Conservation (phyloP, 2,888 invertebrate species). For the Dasypogon diadema region DNA sequence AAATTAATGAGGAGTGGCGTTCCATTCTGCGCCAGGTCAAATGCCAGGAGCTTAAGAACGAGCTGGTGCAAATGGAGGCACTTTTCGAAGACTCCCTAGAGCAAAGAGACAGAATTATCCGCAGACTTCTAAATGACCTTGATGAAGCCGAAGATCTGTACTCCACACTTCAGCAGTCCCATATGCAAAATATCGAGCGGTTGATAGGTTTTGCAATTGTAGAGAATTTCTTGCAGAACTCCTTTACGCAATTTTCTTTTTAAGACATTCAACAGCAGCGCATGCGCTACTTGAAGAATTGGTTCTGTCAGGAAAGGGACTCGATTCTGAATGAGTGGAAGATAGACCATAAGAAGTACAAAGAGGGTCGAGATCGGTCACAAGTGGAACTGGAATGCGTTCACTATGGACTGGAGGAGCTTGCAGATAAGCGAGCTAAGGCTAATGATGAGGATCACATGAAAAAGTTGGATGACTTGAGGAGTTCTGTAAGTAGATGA, state of each 20-base stretch:
- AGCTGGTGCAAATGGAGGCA: conserved; percentile 73
- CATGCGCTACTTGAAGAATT: conserved; percentile 71
- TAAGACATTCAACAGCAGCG: conserved; percentile 73
- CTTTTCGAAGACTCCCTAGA: conserved; percentile 70
- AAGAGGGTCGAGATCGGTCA: conserved; percentile 70
- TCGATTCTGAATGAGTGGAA: conserved; percentile 71
- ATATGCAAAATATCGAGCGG: conserved; percentile 77
- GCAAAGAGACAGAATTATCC: conserved; percentile 77
- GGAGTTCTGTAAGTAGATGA: conserved; percentile 69
- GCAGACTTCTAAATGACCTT: conserved; percentile 74
- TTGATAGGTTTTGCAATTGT: conserved; percentile 77
- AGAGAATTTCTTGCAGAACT: not conserved
- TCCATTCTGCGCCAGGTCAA: conserved; percentile 81
- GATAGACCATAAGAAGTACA: conserved; percentile 71
- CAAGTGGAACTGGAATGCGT: conserved; percentile 74
- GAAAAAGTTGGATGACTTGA: conserved; percentile 70
- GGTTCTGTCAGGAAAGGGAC: conserved; percentile 72
- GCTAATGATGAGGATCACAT: conserved; percentile 69
- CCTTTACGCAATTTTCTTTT: conserved; percentile 49
- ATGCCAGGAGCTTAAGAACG: conserved; percentile 78
- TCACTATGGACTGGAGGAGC: conserved; percentile 72
- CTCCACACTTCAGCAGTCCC: conserved; percentile 77
- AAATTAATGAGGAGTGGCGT: conserved; percentile 89
- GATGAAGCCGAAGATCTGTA: conserved; percentile 82
- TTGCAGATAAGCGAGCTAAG: conserved; percentile 64